Evolutionary conservation across 2,797 vertebrate genomes (phyloP), one percentile per base, ranked within the genome.

Genomic region (Pelochelys cantorii): DNA sequence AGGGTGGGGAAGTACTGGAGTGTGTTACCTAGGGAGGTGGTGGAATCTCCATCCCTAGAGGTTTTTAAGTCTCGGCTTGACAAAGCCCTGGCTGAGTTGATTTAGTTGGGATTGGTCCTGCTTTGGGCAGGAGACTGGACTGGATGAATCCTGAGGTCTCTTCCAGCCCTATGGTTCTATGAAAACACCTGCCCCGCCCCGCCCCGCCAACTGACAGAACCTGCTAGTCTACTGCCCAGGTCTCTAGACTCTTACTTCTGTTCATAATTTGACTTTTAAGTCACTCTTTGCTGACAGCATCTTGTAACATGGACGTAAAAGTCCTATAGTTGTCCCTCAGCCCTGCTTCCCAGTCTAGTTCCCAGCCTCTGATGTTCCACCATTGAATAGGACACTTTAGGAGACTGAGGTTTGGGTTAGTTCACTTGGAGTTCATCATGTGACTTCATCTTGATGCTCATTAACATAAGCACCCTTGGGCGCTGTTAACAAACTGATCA

Each of bases 231-330:
- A 79, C 7, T 94, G 88, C 83, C 42, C 91, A 86, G 54, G 34
- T 86, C 59, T 90, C 85, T 93, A 92, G 91, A 81, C 95, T 86
- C 84, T 86, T 48, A 48, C 42, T 48, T 48, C 42, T 48, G 42
- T 48, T 48, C 42, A 48, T 48, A 48, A 48, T 48, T 48, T 48
- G 42, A 48, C 42, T 48, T 48, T 48, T 95, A 90, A 94, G 93
- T 83, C 52, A 80, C 62, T 84, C 29, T 81, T 92, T 92, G 52
- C 75, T 94, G 71, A 92, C 94, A 95, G 90, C 75, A 95, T 81
- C 15, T 11, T 68, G 53, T 0, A 25, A 25, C 62, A 37, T 34
- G 57, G 7, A 85, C 23, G 71, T 48, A 90, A 84, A 84, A 81
- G 0, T 15, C 34, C 90, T 92, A 25, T 42, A 18, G 52, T 81